phyloP scores from a whole-genome alignment of 1,140 invertebrate species.

The Agrypnia vestita region DNA sequence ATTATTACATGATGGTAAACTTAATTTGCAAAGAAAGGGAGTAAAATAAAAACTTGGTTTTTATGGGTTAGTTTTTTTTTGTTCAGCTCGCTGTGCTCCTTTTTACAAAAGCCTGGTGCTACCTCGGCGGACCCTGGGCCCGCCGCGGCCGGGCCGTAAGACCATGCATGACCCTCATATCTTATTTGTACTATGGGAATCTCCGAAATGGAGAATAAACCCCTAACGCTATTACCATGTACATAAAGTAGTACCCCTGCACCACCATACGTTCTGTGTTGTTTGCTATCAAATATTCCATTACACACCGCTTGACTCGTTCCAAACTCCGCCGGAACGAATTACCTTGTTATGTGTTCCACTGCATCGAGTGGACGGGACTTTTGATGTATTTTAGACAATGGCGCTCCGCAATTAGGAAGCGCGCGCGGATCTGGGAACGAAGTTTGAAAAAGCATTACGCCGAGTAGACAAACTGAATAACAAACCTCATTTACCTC shows the following conservation, averaged over 20 bases:
- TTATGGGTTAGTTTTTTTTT: no score
- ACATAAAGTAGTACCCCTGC: slow-evolving; percentile 53
- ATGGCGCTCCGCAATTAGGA: not conserved
- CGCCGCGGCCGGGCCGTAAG: not conserved
- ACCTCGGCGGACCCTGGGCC: not conserved
- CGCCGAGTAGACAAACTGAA: no score
- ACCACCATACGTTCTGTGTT: slow-evolving; percentile 45
- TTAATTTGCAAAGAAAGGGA: no score
- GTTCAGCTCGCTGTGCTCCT: not conserved
- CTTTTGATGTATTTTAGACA: slow-evolving; percentile 1
- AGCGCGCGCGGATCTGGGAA: no score
- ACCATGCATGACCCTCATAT: slow-evolving; percentile 52
- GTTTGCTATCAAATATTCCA: slow-evolving; percentile 60
- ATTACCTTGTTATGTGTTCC: slow-evolving; percentile 28
- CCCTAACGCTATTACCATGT: slow-evolving; percentile 57
- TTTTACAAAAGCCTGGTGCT: not conserved
- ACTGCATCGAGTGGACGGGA: slow-evolving; percentile 8
- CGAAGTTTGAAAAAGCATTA: no score
- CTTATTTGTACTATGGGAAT: slow-evolving; percentile 60
- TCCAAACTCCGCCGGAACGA: slow-evolving; percentile 22
- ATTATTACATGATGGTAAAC: no score
- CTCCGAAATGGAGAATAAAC: slow-evolving; percentile 55
- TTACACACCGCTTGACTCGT: slow-evolving; percentile 47
- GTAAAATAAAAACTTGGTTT: no score
- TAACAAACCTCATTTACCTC: no score